Evolutionary conservation across 1,140 invertebrate species (phyloP).

Genomic region (Steinernema feltiae): DNA sequence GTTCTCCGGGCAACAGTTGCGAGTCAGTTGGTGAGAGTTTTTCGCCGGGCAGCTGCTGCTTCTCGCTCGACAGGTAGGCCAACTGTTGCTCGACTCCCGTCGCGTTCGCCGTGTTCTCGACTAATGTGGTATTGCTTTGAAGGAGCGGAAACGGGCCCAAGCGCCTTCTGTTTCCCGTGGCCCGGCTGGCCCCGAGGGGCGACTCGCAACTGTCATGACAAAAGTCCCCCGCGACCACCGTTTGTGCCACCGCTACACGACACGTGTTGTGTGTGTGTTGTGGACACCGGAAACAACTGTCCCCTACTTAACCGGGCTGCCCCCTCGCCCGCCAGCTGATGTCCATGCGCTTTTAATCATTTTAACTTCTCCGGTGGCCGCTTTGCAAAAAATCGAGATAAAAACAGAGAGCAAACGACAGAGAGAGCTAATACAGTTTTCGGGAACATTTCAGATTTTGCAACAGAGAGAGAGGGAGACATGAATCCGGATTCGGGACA

Average conservation of each 20-base stretch:
- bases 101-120: background rate
- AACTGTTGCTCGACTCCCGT: background rate
- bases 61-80: conserved; percentile 14
- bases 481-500: background rate
- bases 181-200: background rate
- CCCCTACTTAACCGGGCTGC: background rate
- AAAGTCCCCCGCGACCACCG: conserved; percentile 1
- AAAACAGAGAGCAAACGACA: background rate
- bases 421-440: background rate
- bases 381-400: background rate
- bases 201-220: conserved; percentile 15
- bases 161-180: conserved; percentile 8
- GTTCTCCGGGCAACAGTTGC: conserved; percentile 12
- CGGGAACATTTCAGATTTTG: background rate
- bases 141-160: background rate
- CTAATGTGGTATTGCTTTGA: background rate
- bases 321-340: background rate
- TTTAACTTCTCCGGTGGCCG: background rate
- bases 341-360: conserved; percentile 11
- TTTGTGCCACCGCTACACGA: background rate
- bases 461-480: background rate
- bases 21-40: conserved; percentile 15
- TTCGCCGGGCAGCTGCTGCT: conserved; percentile 14
- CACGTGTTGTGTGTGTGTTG: conserved; percentile 13
- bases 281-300: conserved; percentile 15